Conservation (phyloP, 2,797 vertebrate genomes). For the Coendou prehensilis region DNA sequence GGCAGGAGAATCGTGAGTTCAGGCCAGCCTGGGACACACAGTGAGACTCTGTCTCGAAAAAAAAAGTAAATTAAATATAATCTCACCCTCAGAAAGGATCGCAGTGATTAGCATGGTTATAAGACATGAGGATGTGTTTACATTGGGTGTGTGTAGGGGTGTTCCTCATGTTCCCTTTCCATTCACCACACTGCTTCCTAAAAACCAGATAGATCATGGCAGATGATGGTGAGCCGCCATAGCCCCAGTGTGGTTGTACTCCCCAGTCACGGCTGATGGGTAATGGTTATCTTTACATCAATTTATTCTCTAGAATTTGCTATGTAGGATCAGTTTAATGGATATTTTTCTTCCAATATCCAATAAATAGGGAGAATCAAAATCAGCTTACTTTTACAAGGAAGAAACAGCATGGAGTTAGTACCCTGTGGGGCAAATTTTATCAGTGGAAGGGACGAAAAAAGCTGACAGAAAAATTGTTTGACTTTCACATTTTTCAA, state of each 20-base stretch:
- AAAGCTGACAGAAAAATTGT: constrained; percentile 12
- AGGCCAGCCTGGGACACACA: background rate
- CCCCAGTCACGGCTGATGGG: background rate
- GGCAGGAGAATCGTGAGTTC: background rate
- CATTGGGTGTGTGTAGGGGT: no score
- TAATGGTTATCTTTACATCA: constrained; percentile 30
- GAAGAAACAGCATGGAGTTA: constrained; percentile 1
- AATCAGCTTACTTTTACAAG: background rate
- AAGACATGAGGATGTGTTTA: background rate
- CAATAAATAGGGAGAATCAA: background rate
- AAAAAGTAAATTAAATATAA: background rate
- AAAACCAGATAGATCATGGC: background rate
- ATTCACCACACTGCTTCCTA: background rate
- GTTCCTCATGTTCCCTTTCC: background rate
- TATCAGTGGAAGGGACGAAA: background rate
- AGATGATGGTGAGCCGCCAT: background rate
- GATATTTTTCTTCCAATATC: constrained; percentile 6
- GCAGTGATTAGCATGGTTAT: background rate
- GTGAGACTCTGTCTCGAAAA: background rate
- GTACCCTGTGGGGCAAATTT: background rate
- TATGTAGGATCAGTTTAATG: background rate
- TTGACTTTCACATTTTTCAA: background rate
- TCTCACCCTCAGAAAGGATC: background rate
- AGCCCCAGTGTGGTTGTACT: background rate
- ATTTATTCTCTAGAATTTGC: constrained; percentile 51